phyloP scores from a whole-genome alignment of 2,113 vertebrate species.

The Myocastor coypus region DNA sequence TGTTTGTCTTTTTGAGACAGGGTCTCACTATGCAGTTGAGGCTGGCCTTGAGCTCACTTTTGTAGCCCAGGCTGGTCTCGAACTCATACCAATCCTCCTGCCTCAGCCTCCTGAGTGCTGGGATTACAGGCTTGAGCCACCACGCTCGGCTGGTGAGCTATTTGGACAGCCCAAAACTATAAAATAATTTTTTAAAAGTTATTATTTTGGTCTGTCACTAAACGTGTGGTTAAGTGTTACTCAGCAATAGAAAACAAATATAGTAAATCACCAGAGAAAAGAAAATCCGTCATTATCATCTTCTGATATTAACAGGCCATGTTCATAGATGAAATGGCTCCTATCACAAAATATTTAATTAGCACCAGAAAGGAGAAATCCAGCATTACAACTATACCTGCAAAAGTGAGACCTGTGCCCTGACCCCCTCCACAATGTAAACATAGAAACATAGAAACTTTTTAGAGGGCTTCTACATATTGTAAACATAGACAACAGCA shows the following conservation, averaged over 20 bases:
- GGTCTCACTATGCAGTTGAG: too few species aligned
- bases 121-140: too few species aligned
- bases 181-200: too few species aligned
- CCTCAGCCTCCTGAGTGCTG: too few species aligned
- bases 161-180: too few species aligned
- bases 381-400: background rate
- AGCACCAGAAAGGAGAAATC: background rate
- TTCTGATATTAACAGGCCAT: background rate
- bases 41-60: too few species aligned
- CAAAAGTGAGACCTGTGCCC: background rate
- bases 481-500: background rate
- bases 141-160: too few species aligned
- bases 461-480: background rate
- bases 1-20: too few species aligned
- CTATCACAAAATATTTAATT: background rate
- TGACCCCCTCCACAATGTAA: background rate
- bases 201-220: background rate
- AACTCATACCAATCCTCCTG: too few species aligned
- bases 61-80: too few species aligned
- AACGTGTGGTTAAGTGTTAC: conserved; percentile 8
- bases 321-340: background rate
- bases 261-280: background rate
- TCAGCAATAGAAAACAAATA: conserved; percentile 15
- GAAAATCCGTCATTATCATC: background rate
- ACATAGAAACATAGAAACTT: background rate